Evolutionary conservation across 2,888 invertebrate species (phyloP), one percentile per base, ranked within the genome.

Genomic region (Ryuthela nishihirai): DNA sequence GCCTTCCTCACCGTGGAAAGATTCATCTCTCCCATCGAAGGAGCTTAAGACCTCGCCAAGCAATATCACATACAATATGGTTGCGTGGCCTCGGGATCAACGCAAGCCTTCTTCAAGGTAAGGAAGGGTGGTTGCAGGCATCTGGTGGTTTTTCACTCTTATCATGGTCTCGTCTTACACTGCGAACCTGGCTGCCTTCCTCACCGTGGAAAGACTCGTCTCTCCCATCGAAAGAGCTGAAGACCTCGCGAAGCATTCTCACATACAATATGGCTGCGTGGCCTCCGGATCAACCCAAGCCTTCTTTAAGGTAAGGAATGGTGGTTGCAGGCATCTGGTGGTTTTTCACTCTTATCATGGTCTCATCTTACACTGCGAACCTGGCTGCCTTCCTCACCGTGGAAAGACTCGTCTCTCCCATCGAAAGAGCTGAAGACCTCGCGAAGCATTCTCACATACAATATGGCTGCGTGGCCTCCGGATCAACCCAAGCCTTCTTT

Each of bases 51-150:
- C 75, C 80, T 99, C 44, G 91, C 94, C 21, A 91, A 90, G 71
- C 98, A 99, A 76, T 93, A 91, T 0, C 89, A 91, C 75, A 97
- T 99, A 69, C 93, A 95, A 74, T 99, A 98, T 73, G 99, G 99
- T 0, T 88, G 91, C 7, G 76, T 94, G 12, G 80, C 82, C 64
- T 90, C 89, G 35, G 99, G 98, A 43, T 91, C 95, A 0, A 98
- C 98, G 0, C 87, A 88, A 38, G 85, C 87, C 7, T 99, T 98
- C 76, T 99, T 99, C 73, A 82, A 88, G 79, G 97, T 94, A 77
- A 77, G 76, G 12, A 26, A 63, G 73, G 23, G 64, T 73, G 36
- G 62, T 74, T 1, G 73, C 59, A n/a, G 54, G 53, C 1, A 46
- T 52, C 23, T 64, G 63, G 63, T 48, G 38, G 32, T 64, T 64